Conservation (phyloP, 2,888 invertebrate genomes). For the Aspidiotus rigidus region DNA sequence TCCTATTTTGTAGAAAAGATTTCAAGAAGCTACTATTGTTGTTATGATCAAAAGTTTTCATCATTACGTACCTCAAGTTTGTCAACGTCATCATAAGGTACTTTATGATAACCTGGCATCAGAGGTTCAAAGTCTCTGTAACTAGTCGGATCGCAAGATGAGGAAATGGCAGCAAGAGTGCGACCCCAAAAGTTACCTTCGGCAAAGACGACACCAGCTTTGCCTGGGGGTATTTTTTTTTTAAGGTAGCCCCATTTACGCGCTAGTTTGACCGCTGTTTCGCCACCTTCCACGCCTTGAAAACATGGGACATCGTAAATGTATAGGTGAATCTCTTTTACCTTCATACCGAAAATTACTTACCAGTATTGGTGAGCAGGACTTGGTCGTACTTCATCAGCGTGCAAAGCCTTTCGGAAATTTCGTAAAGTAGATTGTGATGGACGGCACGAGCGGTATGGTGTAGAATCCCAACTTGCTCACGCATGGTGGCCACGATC, state of each 20-base stretch:
- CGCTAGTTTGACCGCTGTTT: conserved; percentile 86
- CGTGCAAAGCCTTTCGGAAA: conserved; percentile 73
- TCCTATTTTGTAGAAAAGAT: conserved; percentile 43
- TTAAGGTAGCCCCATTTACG: conserved; percentile 86
- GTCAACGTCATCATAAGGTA: conserved; percentile 74
- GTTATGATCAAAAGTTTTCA: too few relatives aligned
- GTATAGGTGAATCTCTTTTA: not conserved
- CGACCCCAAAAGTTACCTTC: conserved; percentile 94
- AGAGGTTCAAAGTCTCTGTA: conserved; percentile 80
- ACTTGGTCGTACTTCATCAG: conserved; percentile 82
- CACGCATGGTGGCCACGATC: conserved; percentile 62
- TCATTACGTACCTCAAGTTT: conserved; percentile 63
- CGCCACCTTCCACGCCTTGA: conserved; percentile 80
- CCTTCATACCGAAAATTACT: not conserved
- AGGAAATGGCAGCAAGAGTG: conserved; percentile 78
- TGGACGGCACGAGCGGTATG: conserved; percentile 76
- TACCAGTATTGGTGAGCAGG: conserved; percentile 79
- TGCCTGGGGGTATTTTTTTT: conserved; percentile 71
- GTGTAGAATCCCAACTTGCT: conserved; percentile 42
- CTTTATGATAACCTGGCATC: conserved; percentile 78
- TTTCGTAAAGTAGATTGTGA: conserved; percentile 75
- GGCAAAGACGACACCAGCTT: conserved; percentile 82
- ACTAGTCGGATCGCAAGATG: conserved; percentile 77
- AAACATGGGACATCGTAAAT: not conserved
- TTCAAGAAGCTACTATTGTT: not conserved